Evolutionary conservation across 2,888 invertebrate genomes (phyloP).

Genomic region (Habrosyne pyritoides): DNA sequence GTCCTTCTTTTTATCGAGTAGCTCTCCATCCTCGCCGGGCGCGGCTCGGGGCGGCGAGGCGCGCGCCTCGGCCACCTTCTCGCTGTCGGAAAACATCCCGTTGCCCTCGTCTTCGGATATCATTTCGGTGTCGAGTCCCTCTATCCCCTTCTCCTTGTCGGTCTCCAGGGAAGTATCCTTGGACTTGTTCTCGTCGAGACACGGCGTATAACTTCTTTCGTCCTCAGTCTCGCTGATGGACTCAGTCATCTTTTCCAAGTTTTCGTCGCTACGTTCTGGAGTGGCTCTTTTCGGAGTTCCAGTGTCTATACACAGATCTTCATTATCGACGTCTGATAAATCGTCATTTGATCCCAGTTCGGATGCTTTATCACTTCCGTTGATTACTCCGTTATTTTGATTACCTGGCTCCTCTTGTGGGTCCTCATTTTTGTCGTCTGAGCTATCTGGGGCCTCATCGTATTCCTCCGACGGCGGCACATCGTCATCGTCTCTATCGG

Average conservation of each 20-base stretch:
- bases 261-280: slow-evolving; percentile 31
- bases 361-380: neutral
- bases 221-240: slow-evolving; percentile 86
- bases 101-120: slow-evolving; percentile 89
- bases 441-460: neutral
- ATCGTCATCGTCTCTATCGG: neutral
- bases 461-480: neutral
- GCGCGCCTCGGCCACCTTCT: slow-evolving; percentile 43
- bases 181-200: slow-evolving; percentile 86
- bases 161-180: slow-evolving; percentile 64
- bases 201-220: slow-evolving; percentile 89
- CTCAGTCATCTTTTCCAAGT: slow-evolving; percentile 82
- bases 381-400: neutral
- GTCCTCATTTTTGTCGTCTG: neutral
- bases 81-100: slow-evolving; percentile 85
- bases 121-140: slow-evolving; percentile 88
- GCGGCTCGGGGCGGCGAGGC: slow-evolving; percentile 66
- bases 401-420: neutral
- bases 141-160: slow-evolving; percentile 72
- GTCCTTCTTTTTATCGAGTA: slow-evolving; percentile 72
- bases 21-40: slow-evolving; percentile 84
- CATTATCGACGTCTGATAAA: neutral
- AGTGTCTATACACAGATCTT: neutral
- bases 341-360: neutral
- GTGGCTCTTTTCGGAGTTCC: neutral